These are phyloP conservation scores for Drosophila yooni DNA, from an alignment of 2,888 invertebrate species.

Conservation along the genomic window DNA sequence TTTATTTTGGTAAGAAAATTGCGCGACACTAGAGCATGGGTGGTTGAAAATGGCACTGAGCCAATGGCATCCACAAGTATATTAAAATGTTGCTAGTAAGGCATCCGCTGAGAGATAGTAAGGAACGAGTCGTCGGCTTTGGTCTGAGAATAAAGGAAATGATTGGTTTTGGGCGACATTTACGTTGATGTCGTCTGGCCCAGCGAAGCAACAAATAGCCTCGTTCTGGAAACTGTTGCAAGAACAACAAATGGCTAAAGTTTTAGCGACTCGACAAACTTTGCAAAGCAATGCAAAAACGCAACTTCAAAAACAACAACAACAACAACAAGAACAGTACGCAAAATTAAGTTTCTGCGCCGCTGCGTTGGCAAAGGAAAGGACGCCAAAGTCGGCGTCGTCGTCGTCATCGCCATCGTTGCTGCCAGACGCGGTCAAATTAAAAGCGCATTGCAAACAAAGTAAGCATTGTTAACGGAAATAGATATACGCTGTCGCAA, in stretches of 20 bases:
- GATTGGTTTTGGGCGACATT: constrained; percentile 67
- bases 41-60: constrained; percentile 60
- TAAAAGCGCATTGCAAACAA: constrained; percentile 66
- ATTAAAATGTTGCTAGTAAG: constrained; percentile 65
- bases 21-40: constrained; percentile 72
- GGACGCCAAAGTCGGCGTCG: constrained; percentile 38
- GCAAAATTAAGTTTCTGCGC: constrained; percentile 73
- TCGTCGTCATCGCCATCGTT: constrained; percentile 33
- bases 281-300: constrained; percentile 68
- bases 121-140: constrained; percentile 7
- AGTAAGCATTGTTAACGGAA: background rate
- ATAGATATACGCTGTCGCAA: background rate
- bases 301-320: constrained; percentile 32
- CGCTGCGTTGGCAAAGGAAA: constrained; percentile 65
- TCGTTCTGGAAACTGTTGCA: constrained; percentile 62
- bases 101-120: constrained; percentile 47
- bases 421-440: constrained; percentile 68
- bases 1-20: constrained; percentile 79
- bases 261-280: constrained; percentile 66
- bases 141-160: constrained; percentile 54
- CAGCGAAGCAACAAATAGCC: constrained; percentile 75
- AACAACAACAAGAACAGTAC: constrained; percentile 26
- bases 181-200: constrained; percentile 59
- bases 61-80: constrained; percentile 69
- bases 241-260: constrained; percentile 62